Evolutionary conservation across 2,113 vertebrate genomes (phyloP).

Genomic region (Ammodytes marinus): DNA sequence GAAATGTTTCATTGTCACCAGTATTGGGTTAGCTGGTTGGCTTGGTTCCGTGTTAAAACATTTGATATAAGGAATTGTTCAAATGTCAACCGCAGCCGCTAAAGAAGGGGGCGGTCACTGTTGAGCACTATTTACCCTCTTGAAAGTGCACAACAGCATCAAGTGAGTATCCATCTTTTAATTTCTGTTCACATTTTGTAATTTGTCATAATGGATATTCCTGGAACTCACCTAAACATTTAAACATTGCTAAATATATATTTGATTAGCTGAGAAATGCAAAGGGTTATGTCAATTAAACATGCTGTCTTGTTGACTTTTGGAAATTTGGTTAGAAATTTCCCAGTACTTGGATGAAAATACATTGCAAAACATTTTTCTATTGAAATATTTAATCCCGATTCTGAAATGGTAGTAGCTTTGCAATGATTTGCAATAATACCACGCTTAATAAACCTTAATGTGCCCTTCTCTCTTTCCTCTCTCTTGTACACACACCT

Average conservation of each 20-base stretch:
- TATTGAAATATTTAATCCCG: not conserved
- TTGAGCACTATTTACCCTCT: constrained; percentile 2
- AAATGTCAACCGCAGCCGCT: too few species aligned
- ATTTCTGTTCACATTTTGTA: constrained; percentile 6
- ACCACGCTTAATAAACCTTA: constrained; percentile 9
- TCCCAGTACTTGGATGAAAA: not conserved
- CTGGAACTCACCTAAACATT: not conserved
- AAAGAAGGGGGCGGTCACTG: not conserved
- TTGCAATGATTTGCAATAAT: constrained; percentile 44
- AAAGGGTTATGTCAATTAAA: not conserved
- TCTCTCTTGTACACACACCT: constrained; percentile 9
- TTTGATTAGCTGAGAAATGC: not conserved
- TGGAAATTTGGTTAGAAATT: not conserved
- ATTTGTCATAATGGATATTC: not conserved
- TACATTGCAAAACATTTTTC: not conserved
- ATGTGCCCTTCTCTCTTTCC: not conserved
- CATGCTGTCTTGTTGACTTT: not conserved
- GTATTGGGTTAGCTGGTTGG: too few species aligned
- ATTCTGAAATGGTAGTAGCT: not conserved
- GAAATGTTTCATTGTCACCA: too few species aligned
- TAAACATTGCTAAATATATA: not conserved
- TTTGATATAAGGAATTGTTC: too few species aligned
- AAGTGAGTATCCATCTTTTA: constrained; percentile 1
- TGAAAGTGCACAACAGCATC: constrained; percentile 3
- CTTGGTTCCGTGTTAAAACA: too few species aligned